phyloP scores from a whole-genome alignment of 2,113 vertebrate genomes.

The Centropristis striata region DNA sequence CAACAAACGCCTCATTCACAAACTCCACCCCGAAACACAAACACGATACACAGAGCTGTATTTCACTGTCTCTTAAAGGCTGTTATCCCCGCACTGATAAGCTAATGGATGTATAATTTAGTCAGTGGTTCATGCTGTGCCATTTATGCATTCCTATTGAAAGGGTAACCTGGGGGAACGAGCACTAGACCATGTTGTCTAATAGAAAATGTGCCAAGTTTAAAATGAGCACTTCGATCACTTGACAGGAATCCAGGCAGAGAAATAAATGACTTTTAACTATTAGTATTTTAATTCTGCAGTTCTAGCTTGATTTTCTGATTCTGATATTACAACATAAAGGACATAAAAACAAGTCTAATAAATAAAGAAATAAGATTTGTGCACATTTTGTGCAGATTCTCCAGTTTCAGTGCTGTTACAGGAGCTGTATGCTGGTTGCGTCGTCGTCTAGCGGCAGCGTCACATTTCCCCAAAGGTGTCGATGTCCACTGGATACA shows the following conservation, averaged over 20 bases:
- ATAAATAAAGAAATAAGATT: too few species aligned
- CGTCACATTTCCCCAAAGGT: not conserved
- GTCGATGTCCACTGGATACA: not conserved
- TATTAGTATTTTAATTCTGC: too few species aligned
- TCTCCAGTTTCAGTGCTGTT: not conserved
- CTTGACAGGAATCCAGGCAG: not conserved
- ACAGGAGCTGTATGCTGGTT: not conserved
- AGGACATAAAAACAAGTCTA: too few species aligned
- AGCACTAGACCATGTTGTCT: not conserved
- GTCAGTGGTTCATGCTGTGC: not conserved
- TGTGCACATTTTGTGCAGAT: not conserved
- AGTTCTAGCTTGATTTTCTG: too few species aligned
- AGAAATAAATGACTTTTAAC: too few species aligned
- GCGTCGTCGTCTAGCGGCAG: not conserved
- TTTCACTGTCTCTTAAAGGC: not conserved
- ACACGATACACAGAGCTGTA: constrained; percentile 48
- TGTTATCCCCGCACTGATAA: constrained; percentile 23
- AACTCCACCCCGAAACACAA: constrained; percentile 81
- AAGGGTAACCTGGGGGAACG: not conserved
- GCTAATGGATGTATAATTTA: constrained; percentile 10
- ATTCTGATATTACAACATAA: too few species aligned
- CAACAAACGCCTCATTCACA: constrained; percentile 32
- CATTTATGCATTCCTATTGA: not conserved
- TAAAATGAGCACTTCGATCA: not conserved
- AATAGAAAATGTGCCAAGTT: not conserved